phyloP scores from a whole-genome alignment of 2,888 invertebrate genomes.

The Andrena fulva region DNA sequence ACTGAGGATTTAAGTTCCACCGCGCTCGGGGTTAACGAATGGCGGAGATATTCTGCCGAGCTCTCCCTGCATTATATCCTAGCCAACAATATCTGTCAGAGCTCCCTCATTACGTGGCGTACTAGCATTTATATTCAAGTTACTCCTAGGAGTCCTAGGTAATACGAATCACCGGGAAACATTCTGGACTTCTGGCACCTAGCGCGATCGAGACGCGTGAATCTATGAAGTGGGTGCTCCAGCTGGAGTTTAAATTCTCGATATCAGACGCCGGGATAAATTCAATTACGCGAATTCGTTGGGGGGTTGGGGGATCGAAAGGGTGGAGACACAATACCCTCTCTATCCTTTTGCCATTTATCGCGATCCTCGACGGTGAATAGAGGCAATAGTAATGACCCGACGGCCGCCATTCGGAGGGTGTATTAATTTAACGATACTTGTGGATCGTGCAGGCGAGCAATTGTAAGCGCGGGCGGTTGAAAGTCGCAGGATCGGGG shows the following conservation, averaged over 20 bases:
- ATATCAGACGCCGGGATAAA: constrained; percentile 22
- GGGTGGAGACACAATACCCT: not conserved
- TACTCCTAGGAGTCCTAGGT: too few relatives aligned
- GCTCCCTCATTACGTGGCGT: too few relatives aligned
- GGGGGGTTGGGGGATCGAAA: not conserved
- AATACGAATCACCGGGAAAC: too few relatives aligned
- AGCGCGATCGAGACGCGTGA: not conserved
- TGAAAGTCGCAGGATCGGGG: constrained; percentile 17
- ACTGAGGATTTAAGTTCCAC: constrained; percentile 18
- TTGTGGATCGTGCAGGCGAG: not conserved
- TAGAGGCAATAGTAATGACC: constrained; percentile 27
- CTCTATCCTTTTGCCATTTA: constrained; percentile 46
- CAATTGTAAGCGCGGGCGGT: not conserved
- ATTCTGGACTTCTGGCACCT: too few relatives aligned
- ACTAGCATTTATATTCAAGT: not conserved
- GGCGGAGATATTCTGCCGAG: constrained; percentile 10
- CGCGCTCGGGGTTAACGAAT: constrained; percentile 24
- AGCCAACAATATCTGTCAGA: too few relatives aligned
- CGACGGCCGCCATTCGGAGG: not conserved
- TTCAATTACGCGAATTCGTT: constrained; percentile 37
- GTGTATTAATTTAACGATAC: constrained; percentile 54
- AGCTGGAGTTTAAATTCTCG: not conserved
- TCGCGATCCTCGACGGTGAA: constrained; percentile 25
- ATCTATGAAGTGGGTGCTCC: not conserved
- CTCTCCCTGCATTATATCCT: too few relatives aligned